These are phyloP conservation scores for Poecilus cupreus DNA, from an alignment of 2,888 invertebrate genomes.

Conservation along the genomic window DNA sequence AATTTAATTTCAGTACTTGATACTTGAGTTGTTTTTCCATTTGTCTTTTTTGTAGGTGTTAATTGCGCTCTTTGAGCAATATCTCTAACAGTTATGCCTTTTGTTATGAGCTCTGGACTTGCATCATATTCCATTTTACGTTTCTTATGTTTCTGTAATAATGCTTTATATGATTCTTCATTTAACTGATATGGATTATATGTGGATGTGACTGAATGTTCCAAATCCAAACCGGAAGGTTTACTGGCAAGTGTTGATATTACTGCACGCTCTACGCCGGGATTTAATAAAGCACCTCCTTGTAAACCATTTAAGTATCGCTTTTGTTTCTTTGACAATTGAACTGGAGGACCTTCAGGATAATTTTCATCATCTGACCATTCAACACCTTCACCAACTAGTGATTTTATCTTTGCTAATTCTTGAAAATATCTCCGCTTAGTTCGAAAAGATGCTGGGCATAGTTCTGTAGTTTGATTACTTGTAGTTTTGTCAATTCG, in stretches of 20 bases:
- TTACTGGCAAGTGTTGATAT: conserved; percentile 72
- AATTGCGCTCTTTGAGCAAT: conserved; percentile 75
- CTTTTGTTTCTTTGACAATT: conserved; percentile 77
- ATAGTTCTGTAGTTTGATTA: conserved; percentile 70
- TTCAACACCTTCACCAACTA: conserved; percentile 79
- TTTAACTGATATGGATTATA: conserved; percentile 74
- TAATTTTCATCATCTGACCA: conserved; percentile 87
- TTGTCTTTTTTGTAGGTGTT: conserved; percentile 70
- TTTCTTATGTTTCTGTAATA: conserved; percentile 82
- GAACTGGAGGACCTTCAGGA: conserved; percentile 80
- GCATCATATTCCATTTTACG: conserved; percentile 82
- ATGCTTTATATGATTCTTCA: conserved; percentile 81
- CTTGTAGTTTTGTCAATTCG: conserved; percentile 65
- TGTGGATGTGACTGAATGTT: conserved; percentile 70
- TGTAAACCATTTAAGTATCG: conserved; percentile 74
- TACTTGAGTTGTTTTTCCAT: conserved; percentile 57
- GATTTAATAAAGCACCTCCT: conserved; percentile 66
- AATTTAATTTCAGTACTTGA: conserved; percentile 65
- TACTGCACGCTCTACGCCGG: conserved; percentile 70
- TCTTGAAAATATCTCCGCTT: conserved; percentile 78
- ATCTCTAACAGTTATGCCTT: conserved; percentile 85
- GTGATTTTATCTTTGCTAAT: conserved; percentile 81
- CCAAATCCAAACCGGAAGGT: conserved; percentile 70
- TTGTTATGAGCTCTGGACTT: conserved; percentile 85
- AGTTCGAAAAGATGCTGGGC: conserved; percentile 71